phyloP scores from a whole-genome alignment of 2,113 vertebrate species.

The Argyrosomus japonicus region DNA sequence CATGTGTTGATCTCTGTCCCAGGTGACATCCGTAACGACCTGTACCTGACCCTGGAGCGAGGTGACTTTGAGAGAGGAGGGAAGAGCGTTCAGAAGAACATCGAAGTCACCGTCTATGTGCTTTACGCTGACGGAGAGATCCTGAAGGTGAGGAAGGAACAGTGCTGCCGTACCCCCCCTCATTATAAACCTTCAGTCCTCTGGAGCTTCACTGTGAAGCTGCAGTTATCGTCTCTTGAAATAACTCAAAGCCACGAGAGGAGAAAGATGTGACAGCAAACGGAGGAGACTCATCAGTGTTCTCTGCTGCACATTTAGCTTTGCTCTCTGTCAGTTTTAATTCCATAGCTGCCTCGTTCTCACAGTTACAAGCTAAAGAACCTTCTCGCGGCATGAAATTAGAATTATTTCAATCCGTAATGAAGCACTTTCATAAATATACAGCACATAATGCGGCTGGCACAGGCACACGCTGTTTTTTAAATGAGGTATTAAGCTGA shows the following conservation, averaged over 20 bases:
- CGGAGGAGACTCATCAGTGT: background rate
- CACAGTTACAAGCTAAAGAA: background rate
- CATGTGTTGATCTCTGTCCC: background rate
- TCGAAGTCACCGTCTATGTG: conserved; percentile 94
- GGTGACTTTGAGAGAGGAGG: conserved; percentile 98
- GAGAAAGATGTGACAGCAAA: background rate
- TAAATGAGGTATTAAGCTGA: too few relatives aligned
- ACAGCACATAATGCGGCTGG: background rate
- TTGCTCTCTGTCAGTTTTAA: background rate
- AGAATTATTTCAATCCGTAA: background rate
- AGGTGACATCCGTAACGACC: conserved; percentile 97
- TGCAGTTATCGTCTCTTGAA: background rate
- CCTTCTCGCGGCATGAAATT: background rate
- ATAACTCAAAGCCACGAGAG: background rate
- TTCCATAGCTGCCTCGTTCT: background rate
- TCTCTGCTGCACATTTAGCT: background rate
- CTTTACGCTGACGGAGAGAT: conserved; percentile 95
- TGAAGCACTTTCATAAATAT: background rate
- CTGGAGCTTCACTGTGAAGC: background rate
- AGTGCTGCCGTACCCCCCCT: fast-evolving
- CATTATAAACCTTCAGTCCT: background rate
- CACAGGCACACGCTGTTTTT: background rate
- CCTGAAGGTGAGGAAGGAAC: conserved; percentile 86
- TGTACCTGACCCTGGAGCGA: conserved; percentile 94
- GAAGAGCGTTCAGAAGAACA: conserved; percentile 99